A percentile compares a stretch with the other conserved stretches of the same genome.
These are phyloP conservation scores for Idaea aversata DNA, from an alignment of 2,888 invertebrate species.

Conservation along the genomic window DNA sequence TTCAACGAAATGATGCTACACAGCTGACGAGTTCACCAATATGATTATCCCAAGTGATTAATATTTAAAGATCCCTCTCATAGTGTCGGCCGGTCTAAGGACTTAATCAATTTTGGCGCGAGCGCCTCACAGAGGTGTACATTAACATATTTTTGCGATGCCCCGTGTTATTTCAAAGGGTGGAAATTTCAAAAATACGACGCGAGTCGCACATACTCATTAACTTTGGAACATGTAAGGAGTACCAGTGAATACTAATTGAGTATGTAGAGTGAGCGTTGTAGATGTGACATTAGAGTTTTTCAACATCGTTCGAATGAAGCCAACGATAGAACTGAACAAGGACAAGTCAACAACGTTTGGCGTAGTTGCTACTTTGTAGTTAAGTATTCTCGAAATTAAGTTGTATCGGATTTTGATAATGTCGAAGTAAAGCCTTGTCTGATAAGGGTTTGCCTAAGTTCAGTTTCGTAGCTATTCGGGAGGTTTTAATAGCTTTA, in stretches of 20 bases:
- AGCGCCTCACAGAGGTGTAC: constrained; percentile 27
- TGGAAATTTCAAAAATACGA: constrained; percentile 72
- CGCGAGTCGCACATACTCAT: constrained; percentile 64
- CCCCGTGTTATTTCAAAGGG: constrained; percentile 66
- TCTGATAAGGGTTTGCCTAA: too few species aligned
- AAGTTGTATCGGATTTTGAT: too few species aligned
- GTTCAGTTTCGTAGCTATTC: too few species aligned
- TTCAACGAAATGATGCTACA: neutral
- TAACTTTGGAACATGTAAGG: constrained; percentile 76
- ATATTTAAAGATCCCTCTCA: constrained; percentile 29
- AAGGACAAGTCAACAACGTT: too few species aligned
- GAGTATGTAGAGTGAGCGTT: constrained; percentile 45
- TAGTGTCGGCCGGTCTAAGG: constrained; percentile 27
- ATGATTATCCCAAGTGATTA: constrained; percentile 19
- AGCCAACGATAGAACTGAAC: neutral
- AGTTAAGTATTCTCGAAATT: too few species aligned
- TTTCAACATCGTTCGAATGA: constrained; percentile 20
- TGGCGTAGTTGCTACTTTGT: too few species aligned
- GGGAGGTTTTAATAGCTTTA: too few species aligned
- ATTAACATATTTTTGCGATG: constrained; percentile 75
- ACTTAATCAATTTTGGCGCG: constrained; percentile 33
- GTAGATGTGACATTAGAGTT: constrained; percentile 42
- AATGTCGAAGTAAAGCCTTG: too few species aligned
- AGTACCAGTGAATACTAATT: constrained; percentile 72
- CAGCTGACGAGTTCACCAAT: constrained; percentile 1